Conservation (phyloP, 2,113 vertebrate species). For the Rhodinocichla rosea region DNA sequence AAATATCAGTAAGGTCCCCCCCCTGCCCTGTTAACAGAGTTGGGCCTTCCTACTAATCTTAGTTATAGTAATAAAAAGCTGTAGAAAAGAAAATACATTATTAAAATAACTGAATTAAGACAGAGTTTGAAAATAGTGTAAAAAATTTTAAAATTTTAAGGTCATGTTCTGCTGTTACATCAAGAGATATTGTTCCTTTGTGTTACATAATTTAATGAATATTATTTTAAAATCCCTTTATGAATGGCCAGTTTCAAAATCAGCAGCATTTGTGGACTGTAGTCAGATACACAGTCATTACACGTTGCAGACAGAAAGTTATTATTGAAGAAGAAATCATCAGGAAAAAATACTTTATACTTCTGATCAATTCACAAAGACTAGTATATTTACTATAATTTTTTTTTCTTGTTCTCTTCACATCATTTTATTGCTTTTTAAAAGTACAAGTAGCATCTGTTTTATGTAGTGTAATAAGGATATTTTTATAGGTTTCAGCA, state of each 20-base stretch:
- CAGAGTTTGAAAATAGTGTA: not conserved
- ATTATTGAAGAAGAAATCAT: constrained; percentile 6
- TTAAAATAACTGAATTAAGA: not conserved
- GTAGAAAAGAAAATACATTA: not conserved
- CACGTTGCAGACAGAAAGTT: not conserved
- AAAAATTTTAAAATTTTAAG: constrained; percentile 17
- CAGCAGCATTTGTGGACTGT: not conserved
- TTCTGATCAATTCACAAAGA: not conserved
- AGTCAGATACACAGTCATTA: not conserved
- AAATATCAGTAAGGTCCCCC: not conserved
- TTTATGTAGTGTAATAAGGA: constrained; percentile 24
- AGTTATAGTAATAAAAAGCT: not conserved
- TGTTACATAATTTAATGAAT: not conserved
- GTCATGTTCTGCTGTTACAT: not conserved
- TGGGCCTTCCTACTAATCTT: not conserved
- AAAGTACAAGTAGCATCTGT: not conserved
- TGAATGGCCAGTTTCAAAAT: not conserved
- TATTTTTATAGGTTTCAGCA: constrained; percentile 29
- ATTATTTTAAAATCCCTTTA: not conserved
- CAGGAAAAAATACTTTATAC: not conserved
- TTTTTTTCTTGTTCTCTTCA: not conserved
- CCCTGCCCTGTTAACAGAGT: not conserved
- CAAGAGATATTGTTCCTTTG: not conserved
- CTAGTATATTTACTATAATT: not conserved
- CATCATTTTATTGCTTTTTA: not conserved